Conservation (phyloP, 2,888 invertebrate species). For the Agonopterix arenella region DNA sequence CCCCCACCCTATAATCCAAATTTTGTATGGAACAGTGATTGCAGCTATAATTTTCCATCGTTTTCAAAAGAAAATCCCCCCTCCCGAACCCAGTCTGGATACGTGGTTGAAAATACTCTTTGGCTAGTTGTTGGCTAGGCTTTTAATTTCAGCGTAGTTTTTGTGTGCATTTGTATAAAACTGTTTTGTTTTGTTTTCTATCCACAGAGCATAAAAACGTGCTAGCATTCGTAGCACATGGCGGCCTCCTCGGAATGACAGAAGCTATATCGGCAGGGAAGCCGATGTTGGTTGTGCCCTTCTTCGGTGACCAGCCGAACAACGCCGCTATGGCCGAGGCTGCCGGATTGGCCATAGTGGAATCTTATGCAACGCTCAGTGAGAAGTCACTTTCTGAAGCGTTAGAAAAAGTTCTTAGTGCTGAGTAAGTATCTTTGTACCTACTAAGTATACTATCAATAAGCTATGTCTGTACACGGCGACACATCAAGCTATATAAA, state of each 20-base stretch:
- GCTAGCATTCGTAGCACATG: conserved; percentile 78
- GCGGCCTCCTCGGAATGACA: conserved; percentile 78
- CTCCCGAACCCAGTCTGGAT: no score
- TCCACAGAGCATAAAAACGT: conserved; percentile 77
- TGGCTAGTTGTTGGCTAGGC: no score
- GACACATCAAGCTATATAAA: no score
- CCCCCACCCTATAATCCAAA: no score
- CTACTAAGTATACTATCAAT: no score
- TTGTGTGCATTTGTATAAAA: not conserved
- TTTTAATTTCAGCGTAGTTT: no score
- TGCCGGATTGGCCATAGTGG: conserved; percentile 67
- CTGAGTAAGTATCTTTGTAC: conserved; percentile 70
- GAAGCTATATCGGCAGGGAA: conserved; percentile 79
- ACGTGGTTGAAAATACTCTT: no score
- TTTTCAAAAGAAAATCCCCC: no score
- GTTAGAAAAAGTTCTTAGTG: conserved; percentile 65
- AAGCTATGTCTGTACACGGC: no score
- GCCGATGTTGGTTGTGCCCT: conserved; percentile 78
- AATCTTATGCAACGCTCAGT: conserved; percentile 65
- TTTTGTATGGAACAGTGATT: no score
- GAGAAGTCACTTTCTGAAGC: conserved; percentile 70
- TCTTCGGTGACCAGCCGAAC: conserved; percentile 79
- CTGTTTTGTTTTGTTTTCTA: not conserved
- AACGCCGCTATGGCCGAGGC: conserved; percentile 73
- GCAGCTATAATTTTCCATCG: no score